Evolutionary conservation across 2,797 vertebrate genomes (phyloP), one percentile per base, ranked within the genome.

Genomic region (Enteromius anoplus): DNA sequence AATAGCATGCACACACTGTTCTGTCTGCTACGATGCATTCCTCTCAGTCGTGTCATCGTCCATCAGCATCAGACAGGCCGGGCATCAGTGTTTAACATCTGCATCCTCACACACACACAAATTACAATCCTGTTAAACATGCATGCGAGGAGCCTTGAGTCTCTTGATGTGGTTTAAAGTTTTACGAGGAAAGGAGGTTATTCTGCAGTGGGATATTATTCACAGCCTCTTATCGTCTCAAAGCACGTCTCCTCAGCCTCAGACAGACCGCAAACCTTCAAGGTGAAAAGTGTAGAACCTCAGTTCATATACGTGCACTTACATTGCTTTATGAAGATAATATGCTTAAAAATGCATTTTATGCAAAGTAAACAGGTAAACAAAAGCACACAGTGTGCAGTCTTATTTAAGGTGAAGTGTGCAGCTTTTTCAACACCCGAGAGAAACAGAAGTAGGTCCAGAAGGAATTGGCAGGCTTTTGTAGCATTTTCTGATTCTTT

Each of bases 281-380:
- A 53, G 45, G 76, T 78, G 76, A 78, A 78, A 3, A 15, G 7
- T 34, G 55, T 73, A 76, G 83, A 70, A 47, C 12, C 42, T 68
- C 53, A 12, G 21, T 14, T 42, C 12, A 78, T 70, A 76, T 37
- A 34, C 72, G 26, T 75, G 78, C 80, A 85, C n/a, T 68, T 60
- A 49, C 80, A n/a, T 75, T 70, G n/a, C 65, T 85, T 84, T 78
- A 42, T 72, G 55, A 80, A 42, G 53, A 42, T 45, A 37, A 68
- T 26, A 37, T 53, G 58, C 47, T 73, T 81, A 83, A 85, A 72
- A 32, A 72, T 78, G 11, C 12, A 66, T 75, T 62, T 77, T 32
- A 71, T 45, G 55, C 60, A 76, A 34, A 34, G 83, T 42, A 80
- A 55, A 72, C 34, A 2, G 49, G 26, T 12, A 53, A 75, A 75